phyloP scores from a whole-genome alignment of 1,140 invertebrate genomes.

The Pomacea maculata region DNA sequence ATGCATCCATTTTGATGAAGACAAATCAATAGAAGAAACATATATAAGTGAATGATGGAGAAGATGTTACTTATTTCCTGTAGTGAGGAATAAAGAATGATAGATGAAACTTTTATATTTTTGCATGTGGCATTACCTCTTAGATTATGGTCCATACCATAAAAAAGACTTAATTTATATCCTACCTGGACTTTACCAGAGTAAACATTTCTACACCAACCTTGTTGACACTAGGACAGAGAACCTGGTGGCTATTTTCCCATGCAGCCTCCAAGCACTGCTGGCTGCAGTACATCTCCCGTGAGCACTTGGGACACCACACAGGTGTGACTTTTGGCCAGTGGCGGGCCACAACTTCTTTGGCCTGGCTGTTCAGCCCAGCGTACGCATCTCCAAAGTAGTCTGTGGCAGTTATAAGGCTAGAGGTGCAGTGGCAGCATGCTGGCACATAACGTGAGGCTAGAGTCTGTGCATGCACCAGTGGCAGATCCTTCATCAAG shows the following conservation, averaged over 20 bases:
- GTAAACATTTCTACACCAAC: constrained; percentile 8
- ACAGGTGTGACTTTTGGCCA: constrained; percentile 47
- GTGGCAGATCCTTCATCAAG: constrained; percentile 43
- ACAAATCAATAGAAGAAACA: too few species aligned
- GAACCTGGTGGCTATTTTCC: constrained; percentile 49
- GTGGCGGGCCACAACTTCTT: constrained; percentile 32
- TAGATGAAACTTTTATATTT: too few species aligned
- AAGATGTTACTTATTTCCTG: too few species aligned
- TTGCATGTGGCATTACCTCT: too few species aligned
- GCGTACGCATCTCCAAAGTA: constrained; percentile 47
- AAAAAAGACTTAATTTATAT: too few species aligned
- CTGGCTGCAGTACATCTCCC: constrained; percentile 53
- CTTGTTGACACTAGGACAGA: constrained; percentile 50
- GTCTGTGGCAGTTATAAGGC: constrained; percentile 42
- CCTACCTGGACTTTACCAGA: too few species aligned
- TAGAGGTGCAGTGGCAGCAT: constrained; percentile 51
- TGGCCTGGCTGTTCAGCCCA: constrained; percentile 21
- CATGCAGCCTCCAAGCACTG: constrained; percentile 46
- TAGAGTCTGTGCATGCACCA: constrained; percentile 46
- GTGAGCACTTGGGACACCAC: constrained; percentile 42
- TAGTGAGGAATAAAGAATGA: too few species aligned
- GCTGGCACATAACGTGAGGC: constrained; percentile 30
- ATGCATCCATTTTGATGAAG: too few species aligned
- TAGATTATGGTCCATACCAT: too few species aligned
- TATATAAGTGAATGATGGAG: too few species aligned